Base-by-base conservation (phyloP, 2,113 vertebrate genomes). In the Cebus imitator region DNA sequence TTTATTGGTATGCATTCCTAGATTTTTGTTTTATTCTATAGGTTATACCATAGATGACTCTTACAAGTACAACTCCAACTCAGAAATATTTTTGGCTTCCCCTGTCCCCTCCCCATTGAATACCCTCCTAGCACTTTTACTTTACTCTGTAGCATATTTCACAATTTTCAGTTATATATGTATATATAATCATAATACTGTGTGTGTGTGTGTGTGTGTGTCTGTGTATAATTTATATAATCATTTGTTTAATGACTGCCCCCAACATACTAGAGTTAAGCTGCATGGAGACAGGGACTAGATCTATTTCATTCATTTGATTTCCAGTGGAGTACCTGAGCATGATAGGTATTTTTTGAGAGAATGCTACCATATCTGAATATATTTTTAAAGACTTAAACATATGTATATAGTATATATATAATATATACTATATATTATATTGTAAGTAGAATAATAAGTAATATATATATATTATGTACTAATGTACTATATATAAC, bases 91-190 rank as follows among this genome's bases (percentile, higher is more conserved):
- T 66, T 68, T 58, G 32, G 7, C 40, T 95, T 83, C 35, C 14
- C 13, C 37, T 35, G 8, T 14, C 10, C 21, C 20, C 8, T 83
- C 35, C 17, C 10, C 14, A 35, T 10, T 35, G 48, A 92, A 58
- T 52, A 3, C 14, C 57, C 30, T 81, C 61, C 72, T 76, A 64
- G n/a, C 66, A 92, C 35, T 83, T 87, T 90, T 79, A 61, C 32
- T 75, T 92, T 57, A 55, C 14, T 87, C 21, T 58, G n/a, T 87
- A 82, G 55, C 37, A 75, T 35, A 73, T 90, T 48, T 23, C 35
- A 73, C 50, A 76, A 64, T 90, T 86, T 97, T 13, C 73, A 94
- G 20, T 97, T 90, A 78, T 50, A 32, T 83, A 96, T 87, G 90
- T 90, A 25, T 58, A n/a, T 48, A 11, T 76, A 66, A 66, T 94